Base-by-base conservation (phyloP, 2,888 invertebrate species). In the Ceriagrion tenellum region DNA sequence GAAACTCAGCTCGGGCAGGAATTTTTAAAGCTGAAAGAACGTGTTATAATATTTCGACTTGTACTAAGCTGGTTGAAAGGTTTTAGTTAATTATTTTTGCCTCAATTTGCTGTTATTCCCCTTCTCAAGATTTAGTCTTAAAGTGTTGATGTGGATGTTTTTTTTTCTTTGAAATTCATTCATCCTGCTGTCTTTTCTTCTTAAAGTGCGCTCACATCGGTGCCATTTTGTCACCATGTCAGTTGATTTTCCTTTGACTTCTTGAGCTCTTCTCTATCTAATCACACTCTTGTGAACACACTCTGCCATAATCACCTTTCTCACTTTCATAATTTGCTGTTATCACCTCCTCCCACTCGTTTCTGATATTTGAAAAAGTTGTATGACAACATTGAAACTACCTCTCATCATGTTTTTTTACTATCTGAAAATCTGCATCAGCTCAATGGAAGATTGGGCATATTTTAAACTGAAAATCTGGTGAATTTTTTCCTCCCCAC, bases 31-130 rank as follows among this genome's bases (percentile, higher is more conserved):
- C 93, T n/a, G 47, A 55, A 47, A 63, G 47, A 93, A 69, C 93
- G 74, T 93, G 93, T 93, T 93, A 23, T 74, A 69, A 47, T 63
- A 93, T 93, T 93, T 93, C 40, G 74, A 93, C 69, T 23, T 93
- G 93, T 93, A 47, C 40, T 93, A 93, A 69, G 93, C 93, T 93
- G 93, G 93, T 74, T 93, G 47, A 93, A 90, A 91, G 90, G 16
- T 91, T 47, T 88, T 88, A n/a, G 59, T 74, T 88, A 30, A 8
- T 90, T 95, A 4, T 47, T 47, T 8, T 47, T 47, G 2, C 8
- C 47, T 47, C 18, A n/a, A 93, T 63, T 47, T 47, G 63, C 93
- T 69, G 26, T 63, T n/a, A 63, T 26, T 30, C 93, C 93, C 69
- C 26, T 91, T 93, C 81, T 93, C 47, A 69, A 63, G 93, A 40